phyloP scores from a whole-genome alignment of 2,888 invertebrate species.

The Allacma fusca region DNA sequence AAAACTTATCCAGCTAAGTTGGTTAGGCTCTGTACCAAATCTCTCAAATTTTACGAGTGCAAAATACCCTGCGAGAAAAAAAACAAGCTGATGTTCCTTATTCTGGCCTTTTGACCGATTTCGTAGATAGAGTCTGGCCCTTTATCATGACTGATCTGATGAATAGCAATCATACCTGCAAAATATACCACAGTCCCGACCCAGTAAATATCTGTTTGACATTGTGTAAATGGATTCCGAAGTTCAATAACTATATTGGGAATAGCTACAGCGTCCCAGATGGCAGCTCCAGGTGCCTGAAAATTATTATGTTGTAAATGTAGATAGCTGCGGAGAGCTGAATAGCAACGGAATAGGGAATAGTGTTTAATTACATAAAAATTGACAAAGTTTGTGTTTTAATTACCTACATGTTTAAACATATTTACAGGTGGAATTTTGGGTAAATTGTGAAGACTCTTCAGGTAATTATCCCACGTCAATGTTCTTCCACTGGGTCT shows the following conservation, averaged over 20 bases:
- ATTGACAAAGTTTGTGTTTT: background rate
- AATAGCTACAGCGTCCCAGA: constrained; percentile 28
- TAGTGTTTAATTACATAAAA: too few species aligned
- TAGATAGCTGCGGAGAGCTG: too few species aligned
- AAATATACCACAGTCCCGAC: constrained; percentile 35
- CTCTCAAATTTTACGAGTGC: constrained; percentile 33
- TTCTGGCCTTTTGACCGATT: too few species aligned
- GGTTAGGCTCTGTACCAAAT: constrained; percentile 14
- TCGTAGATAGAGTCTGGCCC: too few species aligned
- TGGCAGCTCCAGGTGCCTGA: constrained; percentile 28
- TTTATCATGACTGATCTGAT: too few species aligned
- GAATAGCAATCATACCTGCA: constrained; percentile 4
- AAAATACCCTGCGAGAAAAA: constrained; percentile 27
- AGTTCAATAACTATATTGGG: constrained; percentile 23
- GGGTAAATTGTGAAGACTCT: constrained; percentile 20
- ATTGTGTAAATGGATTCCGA: constrained; percentile 26
- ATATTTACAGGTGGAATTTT: constrained; percentile 29
- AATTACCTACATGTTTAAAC: constrained; percentile 16
- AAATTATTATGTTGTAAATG: background rate
- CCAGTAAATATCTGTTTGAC: constrained; percentile 16
- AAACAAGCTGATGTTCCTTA: background rate
- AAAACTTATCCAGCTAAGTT: constrained; percentile 35
- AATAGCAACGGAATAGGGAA: too few species aligned
- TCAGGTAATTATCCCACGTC: constrained; percentile 32
- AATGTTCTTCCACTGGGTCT: constrained; percentile 31